phyloP scores from a whole-genome alignment of 2,888 invertebrate genomes.

The Andrena praecox region DNA sequence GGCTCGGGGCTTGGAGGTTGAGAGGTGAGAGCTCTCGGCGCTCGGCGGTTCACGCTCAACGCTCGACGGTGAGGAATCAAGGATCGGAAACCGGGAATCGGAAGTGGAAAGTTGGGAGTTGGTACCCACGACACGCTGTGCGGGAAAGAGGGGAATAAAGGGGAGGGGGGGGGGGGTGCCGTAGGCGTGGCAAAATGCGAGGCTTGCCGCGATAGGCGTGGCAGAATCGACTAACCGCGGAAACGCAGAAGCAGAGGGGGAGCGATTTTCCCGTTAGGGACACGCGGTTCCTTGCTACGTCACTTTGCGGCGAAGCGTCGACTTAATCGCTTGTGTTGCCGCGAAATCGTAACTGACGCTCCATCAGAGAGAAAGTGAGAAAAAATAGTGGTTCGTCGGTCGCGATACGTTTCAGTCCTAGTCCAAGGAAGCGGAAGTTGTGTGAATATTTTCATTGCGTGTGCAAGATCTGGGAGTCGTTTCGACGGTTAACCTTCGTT shows the following conservation, averaged over 20 bases:
- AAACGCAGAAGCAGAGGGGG: conserved; percentile 57
- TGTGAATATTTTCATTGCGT: background rate
- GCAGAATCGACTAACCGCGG: conserved; percentile 66
- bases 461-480: no score
- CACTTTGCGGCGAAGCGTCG: conserved; percentile 79
- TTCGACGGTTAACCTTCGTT: background rate
- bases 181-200: conserved; percentile 68
- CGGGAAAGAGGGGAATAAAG: conserved; percentile 34
- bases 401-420: background rate
- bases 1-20: background rate
- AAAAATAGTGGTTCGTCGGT: background rate
- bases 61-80: background rate
- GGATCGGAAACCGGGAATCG: conserved; percentile 11
- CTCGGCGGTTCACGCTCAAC: background rate
- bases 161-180: conserved; percentile 37
- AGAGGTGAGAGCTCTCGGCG: background rate
- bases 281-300: conserved; percentile 75
- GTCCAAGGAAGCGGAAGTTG: background rate
- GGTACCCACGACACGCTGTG: conserved; percentile 4
- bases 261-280: conserved; percentile 59
- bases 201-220: conserved; percentile 66
- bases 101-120: conserved; percentile 7
- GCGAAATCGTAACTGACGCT: conserved; percentile 41
- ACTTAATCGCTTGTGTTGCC: conserved; percentile 66
- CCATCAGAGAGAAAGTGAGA: background rate